These are phyloP conservation scores for Sinotaia quadrata DNA, from an alignment of 2,888 invertebrate species.

Conservation along the genomic window DNA sequence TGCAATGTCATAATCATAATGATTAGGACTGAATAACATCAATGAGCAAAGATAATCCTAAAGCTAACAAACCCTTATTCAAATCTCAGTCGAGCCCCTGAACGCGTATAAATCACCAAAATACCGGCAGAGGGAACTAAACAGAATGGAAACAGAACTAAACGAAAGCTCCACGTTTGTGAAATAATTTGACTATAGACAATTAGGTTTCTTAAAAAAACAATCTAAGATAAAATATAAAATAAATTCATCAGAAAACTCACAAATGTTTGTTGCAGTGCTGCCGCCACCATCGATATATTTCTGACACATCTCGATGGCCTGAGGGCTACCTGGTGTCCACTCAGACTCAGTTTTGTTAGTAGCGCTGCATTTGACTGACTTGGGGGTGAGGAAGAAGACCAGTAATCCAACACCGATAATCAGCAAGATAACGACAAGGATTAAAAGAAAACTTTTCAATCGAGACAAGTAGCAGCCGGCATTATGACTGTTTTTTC, in stretches of 20 bases:
- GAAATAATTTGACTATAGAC: too few relatives aligned
- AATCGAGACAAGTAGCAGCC: conserved; percentile 44
- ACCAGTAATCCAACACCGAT: conserved; percentile 61
- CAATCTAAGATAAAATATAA: too few relatives aligned
- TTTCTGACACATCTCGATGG: neutral
- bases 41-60: too few relatives aligned
- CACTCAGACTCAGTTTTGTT: neutral
- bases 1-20: too few relatives aligned
- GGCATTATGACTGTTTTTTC: neutral
- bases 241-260: neutral
- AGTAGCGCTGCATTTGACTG: conserved; percentile 44
- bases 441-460: conserved; percentile 53
- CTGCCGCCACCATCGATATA: neutral
- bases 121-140: too few relatives aligned
- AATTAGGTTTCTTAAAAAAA: too few relatives aligned
- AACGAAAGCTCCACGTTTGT: too few relatives aligned
- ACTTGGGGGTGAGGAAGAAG: conserved; percentile 70
- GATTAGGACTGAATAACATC: too few relatives aligned
- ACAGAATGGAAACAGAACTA: too few relatives aligned
- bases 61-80: too few relatives aligned
- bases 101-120: too few relatives aligned
- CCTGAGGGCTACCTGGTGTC: neutral
- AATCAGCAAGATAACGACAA: conserved; percentile 52
- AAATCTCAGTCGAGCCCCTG: too few relatives aligned
- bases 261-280: neutral